A percentile compares a stretch with the other conserved stretches of the same genome.
These are phyloP conservation scores for Sialia sialis DNA, from an alignment of 2,113 vertebrate genomes.

Conservation along the genomic window DNA sequence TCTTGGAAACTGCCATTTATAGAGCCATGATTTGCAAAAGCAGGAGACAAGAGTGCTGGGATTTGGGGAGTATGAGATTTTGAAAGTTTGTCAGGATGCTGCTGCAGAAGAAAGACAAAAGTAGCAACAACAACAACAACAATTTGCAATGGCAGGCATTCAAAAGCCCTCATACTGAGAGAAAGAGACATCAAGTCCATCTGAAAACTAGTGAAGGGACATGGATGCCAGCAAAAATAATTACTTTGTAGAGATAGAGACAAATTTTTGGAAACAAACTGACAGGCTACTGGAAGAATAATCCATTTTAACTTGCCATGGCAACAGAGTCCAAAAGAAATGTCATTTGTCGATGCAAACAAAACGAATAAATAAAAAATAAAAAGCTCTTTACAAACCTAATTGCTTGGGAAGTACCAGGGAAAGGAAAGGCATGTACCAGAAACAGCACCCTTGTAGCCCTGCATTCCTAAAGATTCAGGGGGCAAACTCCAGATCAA, in stretches of 20 bases:
- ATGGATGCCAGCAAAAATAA: conserved; percentile 53
- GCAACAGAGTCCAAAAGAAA: neutral
- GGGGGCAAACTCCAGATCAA: neutral
- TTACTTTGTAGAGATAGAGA: neutral
- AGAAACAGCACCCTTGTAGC: neutral
- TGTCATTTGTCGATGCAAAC: rapidly evolving
- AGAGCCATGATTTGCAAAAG: neutral
- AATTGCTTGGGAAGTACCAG: neutral
- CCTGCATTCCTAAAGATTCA: neutral
- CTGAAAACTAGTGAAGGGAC: neutral
- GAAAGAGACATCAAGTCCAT: conserved; percentile 43
- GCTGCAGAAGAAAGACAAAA: neutral
- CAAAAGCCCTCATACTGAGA: neutral
- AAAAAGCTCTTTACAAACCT: neutral
- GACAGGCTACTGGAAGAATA: neutral
- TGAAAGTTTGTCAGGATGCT: neutral
- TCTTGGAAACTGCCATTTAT: neutral
- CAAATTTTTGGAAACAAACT: neutral
- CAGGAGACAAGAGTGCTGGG: neutral
- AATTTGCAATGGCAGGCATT: neutral
- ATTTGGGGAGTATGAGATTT: neutral
- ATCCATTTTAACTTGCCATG: neutral
- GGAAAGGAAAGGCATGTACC: neutral
- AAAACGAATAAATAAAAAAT: neutral
- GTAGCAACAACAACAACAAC: neutral